Evolutionary conservation across 1,140 invertebrate genomes (phyloP), one percentile per base, ranked within the genome.

Genomic region (Anastrepha obliqua): DNA sequence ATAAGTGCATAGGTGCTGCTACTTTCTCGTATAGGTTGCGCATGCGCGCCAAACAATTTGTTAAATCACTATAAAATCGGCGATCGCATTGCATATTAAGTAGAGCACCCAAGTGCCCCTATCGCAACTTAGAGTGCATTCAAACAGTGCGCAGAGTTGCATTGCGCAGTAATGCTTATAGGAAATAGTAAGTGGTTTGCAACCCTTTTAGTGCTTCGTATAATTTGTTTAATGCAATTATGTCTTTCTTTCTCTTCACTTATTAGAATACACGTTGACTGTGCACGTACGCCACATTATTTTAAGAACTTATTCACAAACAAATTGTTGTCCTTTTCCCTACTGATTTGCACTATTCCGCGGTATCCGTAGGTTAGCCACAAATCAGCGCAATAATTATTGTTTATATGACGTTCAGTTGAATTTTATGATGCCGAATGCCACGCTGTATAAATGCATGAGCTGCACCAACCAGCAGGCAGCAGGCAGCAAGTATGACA

Each of bases 21-120:
- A 81, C 74, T 81, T 81, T 81, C 47, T 29, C 47, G 44, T 81
- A 2, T 11, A 1, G 9, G 47, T 29, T 81, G 74, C 74, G 74
- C 74, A 55, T 81, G 74, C 47, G 74, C 74, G 47, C 44, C 74
- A 81, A 81, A 51, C 74, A 81, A 81, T 81, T 81, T 81, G 74
- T 81, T 55, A 81, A 81, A 81, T 58, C 74, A 81, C 74, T 81
- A 81, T 58, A 81, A 55, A 81, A 81, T 81, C 55, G 74, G 42
- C 44, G 74, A 81, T n/a, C 47, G 47, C 74, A 20, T 51, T 9
- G 74, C 74, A 81, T 81, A 81, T 81, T 81, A 81, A 81, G 74
- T 81, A n/a, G 74, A 81, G 74, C 74, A 81, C 74, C 44, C 47
- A 55, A 55, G 74, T 81, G 51, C 51, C 6, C 51, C 51, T 29